phyloP scores from a whole-genome alignment of 2,113 vertebrate genomes.

The Notarius quadriscutis region DNA sequence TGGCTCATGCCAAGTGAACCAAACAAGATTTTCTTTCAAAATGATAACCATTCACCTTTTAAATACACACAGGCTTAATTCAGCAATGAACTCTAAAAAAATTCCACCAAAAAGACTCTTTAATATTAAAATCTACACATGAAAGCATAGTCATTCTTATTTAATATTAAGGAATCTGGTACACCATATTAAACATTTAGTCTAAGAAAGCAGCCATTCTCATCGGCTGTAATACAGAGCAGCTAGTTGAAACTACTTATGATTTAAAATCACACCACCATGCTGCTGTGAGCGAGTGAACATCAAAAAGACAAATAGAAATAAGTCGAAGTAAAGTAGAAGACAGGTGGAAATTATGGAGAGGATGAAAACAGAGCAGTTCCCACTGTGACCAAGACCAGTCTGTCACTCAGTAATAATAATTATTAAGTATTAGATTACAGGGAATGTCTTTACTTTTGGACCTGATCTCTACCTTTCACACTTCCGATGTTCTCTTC shows the following conservation, averaged over 20 bases:
- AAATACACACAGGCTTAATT: background rate
- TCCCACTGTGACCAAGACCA: background rate
- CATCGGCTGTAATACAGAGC: background rate
- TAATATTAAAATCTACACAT: background rate
- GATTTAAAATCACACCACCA: background rate
- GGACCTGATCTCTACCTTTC: background rate
- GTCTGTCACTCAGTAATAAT: background rate
- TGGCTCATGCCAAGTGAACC: slow-evolving; percentile 12
- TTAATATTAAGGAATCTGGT: background rate
- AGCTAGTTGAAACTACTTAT: background rate
- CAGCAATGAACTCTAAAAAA: background rate
- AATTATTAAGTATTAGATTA: background rate
- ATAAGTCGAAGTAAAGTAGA: no score
- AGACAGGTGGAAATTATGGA: background rate
- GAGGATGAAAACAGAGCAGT: background rate
- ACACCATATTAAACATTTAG: background rate
- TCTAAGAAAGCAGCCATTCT: background rate
- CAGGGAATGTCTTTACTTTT: background rate
- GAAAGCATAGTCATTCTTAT: background rate
- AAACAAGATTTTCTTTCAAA: background rate
- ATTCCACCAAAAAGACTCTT: background rate
- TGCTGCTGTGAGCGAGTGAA: background rate
- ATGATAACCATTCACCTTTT: background rate
- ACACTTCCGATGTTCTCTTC: background rate
- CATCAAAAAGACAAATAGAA: background rate